phyloP scores from a whole-genome alignment of 2,113 vertebrate species.

The Passerina amoena region DNA sequence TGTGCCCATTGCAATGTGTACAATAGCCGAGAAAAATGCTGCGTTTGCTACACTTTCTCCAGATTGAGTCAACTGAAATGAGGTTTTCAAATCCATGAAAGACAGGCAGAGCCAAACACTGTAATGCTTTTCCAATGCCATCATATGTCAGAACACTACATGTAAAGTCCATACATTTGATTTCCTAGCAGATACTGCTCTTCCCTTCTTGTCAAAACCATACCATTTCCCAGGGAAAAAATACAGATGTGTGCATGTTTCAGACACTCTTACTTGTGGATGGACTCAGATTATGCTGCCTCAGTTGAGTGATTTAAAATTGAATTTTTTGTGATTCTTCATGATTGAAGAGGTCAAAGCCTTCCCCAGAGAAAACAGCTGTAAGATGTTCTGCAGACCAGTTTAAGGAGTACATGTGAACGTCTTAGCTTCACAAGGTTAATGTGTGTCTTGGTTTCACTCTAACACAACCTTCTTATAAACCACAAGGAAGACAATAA shows the following conservation, averaged over 20 bases:
- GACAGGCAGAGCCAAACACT: background rate
- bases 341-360: background rate
- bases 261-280: background rate
- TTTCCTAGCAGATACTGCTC: background rate
- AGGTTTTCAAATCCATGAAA: background rate
- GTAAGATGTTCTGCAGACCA: background rate
- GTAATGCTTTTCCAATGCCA: background rate
- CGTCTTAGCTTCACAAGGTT: background rate
- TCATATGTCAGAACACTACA: background rate
- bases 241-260: background rate
- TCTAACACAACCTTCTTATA: background rate
- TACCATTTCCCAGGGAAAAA: background rate
- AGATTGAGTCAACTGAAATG: background rate
- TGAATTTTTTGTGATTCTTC: background rate
- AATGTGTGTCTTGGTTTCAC: background rate
- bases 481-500: background rate
- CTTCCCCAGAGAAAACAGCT: background rate
- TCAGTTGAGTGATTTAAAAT: background rate
- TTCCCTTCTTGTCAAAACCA: background rate
- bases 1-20: background rate
- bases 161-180: background rate
- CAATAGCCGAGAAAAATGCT: background rate
- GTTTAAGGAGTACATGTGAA: background rate
- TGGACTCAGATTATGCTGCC: background rate
- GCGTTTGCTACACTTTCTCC: background rate